Conservation (phyloP, 2,888 invertebrate genomes). For the Itoplectis maculator region DNA sequence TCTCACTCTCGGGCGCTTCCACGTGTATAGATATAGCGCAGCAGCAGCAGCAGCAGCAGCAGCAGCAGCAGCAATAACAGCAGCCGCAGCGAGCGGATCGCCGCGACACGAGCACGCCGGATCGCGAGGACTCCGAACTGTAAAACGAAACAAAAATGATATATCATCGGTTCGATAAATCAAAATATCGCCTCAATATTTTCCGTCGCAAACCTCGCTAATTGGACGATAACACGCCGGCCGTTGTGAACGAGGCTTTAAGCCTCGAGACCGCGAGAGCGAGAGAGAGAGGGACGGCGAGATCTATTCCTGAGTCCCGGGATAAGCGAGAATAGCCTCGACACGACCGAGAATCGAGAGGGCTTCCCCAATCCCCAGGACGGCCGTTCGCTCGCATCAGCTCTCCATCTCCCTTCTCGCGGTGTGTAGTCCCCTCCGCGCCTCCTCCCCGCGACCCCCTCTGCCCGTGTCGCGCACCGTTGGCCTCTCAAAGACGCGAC, state of each 20-base stretch:
- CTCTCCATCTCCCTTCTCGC: slow-evolving; percentile 35
- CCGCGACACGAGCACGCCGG: slow-evolving; percentile 41
- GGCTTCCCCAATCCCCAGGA: slow-evolving; percentile 77
- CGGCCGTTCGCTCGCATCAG: slow-evolving; percentile 51
- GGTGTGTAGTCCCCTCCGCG: background rate
- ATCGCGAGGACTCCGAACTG: slow-evolving; percentile 62
- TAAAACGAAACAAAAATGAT: too few species aligned
- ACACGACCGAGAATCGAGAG: slow-evolving; percentile 71
- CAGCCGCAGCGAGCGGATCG: slow-evolving; percentile 1
- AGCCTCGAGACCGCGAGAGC: slow-evolving; percentile 55
- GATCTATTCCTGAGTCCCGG: slow-evolving; percentile 76
- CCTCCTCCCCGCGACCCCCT: background rate
- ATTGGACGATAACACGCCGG: background rate
- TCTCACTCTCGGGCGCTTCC: background rate
- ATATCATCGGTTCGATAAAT: too few species aligned
- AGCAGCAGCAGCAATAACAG: too few species aligned
- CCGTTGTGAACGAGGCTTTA: slow-evolving; percentile 49
- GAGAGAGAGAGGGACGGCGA: too few species aligned
- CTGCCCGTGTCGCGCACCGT: slow-evolving; percentile 21
- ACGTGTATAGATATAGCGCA: slow-evolving; percentile 12
- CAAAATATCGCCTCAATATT: too few species aligned
- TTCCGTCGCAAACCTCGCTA: too few species aligned
- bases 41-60: too few species aligned
- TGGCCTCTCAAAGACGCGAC: slow-evolving; percentile 53
- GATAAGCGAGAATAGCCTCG: slow-evolving; percentile 76